Conservation (phyloP, 2,797 vertebrate species). For the Hybognathus amarus region DNA sequence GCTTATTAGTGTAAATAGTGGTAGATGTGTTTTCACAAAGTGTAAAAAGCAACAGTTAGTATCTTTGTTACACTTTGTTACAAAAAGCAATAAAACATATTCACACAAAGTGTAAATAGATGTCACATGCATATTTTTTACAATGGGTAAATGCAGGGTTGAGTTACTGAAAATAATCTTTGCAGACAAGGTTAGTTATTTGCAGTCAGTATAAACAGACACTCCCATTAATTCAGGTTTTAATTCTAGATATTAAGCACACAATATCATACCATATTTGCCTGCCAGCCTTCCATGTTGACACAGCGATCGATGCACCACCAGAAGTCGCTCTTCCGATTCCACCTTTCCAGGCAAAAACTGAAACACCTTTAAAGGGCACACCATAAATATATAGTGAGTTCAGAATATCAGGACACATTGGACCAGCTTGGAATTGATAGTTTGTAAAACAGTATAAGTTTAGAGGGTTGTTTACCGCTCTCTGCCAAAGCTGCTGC, state of each 20-base stretch:
- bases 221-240: neutral
- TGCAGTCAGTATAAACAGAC: neutral
- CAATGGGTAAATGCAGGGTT: neutral
- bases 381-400: conserved; percentile 17
- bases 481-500: conserved; percentile 93
- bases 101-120: conserved; percentile 3
- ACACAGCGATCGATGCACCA: conserved; percentile 99
- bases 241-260: neutral
- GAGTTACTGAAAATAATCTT: neutral
- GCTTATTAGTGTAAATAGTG: neutral
- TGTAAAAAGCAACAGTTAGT: neutral
- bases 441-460: neutral
- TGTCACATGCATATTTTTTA: neutral
- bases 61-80: neutral
- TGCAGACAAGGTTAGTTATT: neutral
- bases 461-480: conserved; percentile 73
- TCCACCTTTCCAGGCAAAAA: conserved; percentile 99
- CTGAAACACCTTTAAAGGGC: conserved; percentile 84
- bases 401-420: neutral
- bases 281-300: conserved; percentile 93
- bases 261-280: conserved; percentile 89
- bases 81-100: neutral
- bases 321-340: conserved; percentile 99
- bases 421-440: neutral
- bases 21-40: neutral